These are phyloP conservation scores for Melanogrammus aeglefinus DNA, from an alignment of 2,797 vertebrate genomes.

Conservation along the genomic window DNA sequence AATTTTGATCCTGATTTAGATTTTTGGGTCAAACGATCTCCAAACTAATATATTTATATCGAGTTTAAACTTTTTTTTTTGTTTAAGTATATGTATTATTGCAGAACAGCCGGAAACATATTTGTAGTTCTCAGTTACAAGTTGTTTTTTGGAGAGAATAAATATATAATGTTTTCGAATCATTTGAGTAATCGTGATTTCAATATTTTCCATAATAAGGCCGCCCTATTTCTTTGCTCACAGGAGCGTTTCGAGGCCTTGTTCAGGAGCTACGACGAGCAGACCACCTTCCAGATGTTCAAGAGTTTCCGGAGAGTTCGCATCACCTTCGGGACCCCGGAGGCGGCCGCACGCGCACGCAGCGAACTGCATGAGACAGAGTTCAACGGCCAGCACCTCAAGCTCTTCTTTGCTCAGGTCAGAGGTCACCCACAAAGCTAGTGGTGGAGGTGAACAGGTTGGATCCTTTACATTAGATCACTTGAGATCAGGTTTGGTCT, in stretches of 20 bases:
- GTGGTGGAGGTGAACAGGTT: neutral
- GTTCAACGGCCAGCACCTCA: constrained; percentile 90
- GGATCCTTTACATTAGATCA: too few species aligned
- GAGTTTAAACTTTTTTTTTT: too few species aligned
- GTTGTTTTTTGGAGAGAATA: too few species aligned
- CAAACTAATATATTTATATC: too few species aligned
- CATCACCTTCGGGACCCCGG: constrained; percentile 94
- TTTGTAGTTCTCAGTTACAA: too few species aligned
- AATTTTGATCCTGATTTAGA: too few species aligned
- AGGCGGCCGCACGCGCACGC: constrained; percentile 89
- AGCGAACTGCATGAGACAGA: constrained; percentile 93
- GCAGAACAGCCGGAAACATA: too few species aligned
- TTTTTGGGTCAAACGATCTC: too few species aligned
- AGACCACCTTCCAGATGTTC: constrained; percentile 91
- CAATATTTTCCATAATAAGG: too few species aligned
- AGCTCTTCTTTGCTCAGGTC: constrained; percentile 97
- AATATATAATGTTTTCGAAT: too few species aligned
- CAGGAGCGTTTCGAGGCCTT: constrained; percentile 94
- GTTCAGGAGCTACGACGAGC: constrained; percentile 89
- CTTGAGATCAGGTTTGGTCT: neutral
- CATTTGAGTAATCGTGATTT: too few species aligned
- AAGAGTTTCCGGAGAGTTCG: constrained; percentile 95
- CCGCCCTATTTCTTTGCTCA: neutral
- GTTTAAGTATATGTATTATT: too few species aligned
- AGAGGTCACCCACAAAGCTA: constrained; percentile 20